Conservation (phyloP, 2,797 vertebrate genomes). For the Lophura swinhoii region DNA sequence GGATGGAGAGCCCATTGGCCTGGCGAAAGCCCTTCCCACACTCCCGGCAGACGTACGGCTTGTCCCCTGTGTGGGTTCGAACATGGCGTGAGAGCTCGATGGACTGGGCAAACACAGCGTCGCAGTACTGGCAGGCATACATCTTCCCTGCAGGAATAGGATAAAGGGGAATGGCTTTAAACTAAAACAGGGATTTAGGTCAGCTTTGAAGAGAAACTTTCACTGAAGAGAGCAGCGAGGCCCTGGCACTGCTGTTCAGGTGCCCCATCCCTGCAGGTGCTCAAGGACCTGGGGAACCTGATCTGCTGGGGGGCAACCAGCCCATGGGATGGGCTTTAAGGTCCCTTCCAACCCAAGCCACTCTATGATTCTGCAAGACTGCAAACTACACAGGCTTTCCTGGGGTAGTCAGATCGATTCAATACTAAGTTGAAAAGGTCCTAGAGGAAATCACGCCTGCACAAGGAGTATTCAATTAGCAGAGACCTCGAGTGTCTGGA, state of each 20-base stretch:
- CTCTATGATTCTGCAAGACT: not conserved
- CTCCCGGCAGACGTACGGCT: constrained; percentile 89
- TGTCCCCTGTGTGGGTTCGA: constrained; percentile 90
- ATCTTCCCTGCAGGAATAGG: constrained; percentile 84
- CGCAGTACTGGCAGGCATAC: constrained; percentile 92
- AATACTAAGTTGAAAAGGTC: not conserved
- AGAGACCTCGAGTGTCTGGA: not conserved
- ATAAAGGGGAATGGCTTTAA: no score
- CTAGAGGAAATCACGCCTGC: not conserved
- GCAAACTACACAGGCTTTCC: not conserved
- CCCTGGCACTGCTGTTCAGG: no score
- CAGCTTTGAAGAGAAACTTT: no score
- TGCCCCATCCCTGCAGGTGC: no score
- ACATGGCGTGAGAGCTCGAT: constrained; percentile 90
- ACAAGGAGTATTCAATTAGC: not conserved
- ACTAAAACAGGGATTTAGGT: no score
- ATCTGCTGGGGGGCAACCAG: no score
- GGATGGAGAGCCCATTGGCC: constrained; percentile 90
- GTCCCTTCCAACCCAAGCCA: no score
- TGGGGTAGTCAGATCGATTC: not conserved
- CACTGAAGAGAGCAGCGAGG: no score
- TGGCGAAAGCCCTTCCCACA: constrained; percentile 94
- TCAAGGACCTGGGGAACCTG: no score
- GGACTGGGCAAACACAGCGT: constrained; percentile 89
- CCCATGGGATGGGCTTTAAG: no score